phyloP scores from a whole-genome alignment of 2,113 vertebrate genomes.

The Spheniscus mendiculus region DNA sequence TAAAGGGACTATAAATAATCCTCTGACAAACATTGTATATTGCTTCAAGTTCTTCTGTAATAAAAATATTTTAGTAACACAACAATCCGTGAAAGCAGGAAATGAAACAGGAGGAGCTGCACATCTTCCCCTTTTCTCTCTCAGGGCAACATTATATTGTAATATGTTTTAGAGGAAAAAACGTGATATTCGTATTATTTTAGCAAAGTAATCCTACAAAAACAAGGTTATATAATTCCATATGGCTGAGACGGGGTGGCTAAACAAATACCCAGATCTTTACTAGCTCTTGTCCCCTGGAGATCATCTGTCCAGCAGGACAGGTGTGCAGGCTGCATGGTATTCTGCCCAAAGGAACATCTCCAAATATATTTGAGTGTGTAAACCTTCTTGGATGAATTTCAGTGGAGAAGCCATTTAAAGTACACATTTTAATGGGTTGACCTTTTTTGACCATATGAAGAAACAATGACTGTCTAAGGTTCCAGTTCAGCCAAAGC shows the following conservation, averaged over 20 bases:
- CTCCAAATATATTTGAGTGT: not conserved
- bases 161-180: conserved; percentile 64
- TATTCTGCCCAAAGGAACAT: conserved; percentile 51
- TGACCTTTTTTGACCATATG: not conserved
- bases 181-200: conserved; percentile 72
- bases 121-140: conserved; percentile 68
- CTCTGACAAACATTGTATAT: conserved; percentile 82
- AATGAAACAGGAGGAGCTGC: conserved; percentile 73
- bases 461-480: not conserved
- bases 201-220: conserved; percentile 71
- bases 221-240: conserved; percentile 63
- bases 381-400: conserved; percentile 35
- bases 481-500: not conserved
- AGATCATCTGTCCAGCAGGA: conserved; percentile 19
- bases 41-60: conserved; percentile 81
- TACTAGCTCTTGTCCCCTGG: conserved; percentile 12
- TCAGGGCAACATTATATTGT: conserved; percentile 63
- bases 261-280: conserved; percentile 60
- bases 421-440: not conserved
- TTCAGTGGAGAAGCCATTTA: not conserved
- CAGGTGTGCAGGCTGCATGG: conserved; percentile 22
- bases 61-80: conserved; percentile 84
- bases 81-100: conserved; percentile 79
- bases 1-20: conserved; percentile 82
- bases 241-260: conserved; percentile 36